A percentile compares a stretch with the other conserved stretches of the same genome.
Conservation (phyloP, 37 sponge, comb jelly and placozoan genomes). For the Diacarnus erythraeanus region DNA sequence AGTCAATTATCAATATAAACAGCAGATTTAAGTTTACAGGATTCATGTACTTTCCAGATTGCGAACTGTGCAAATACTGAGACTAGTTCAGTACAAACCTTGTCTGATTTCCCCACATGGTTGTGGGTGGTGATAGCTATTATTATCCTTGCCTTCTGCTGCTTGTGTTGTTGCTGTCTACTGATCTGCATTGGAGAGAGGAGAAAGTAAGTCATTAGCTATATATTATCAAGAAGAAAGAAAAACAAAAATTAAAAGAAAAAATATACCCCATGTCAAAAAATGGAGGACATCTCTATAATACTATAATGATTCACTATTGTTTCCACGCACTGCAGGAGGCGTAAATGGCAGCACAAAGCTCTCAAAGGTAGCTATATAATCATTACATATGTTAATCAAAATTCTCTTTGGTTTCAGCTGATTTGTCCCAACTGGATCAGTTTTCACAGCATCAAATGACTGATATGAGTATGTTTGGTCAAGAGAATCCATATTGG, state of each 20-base stretch:
- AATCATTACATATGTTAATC: background rate
- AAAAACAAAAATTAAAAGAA: background rate
- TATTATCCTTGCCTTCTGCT: background rate
- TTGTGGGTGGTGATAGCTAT: background rate
- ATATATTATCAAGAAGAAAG: background rate
- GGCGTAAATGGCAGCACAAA: background rate
- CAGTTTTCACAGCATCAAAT: background rate
- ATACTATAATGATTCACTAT: background rate
- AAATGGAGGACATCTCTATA: background rate
- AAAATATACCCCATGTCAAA: no score
- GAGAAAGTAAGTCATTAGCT: background rate
- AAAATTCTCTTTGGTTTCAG: background rate
- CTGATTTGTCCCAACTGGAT: background rate
- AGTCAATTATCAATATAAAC: no score
- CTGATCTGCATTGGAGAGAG: background rate
- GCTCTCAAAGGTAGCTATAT: background rate
- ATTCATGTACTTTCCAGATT: no score
- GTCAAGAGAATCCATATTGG: background rate
- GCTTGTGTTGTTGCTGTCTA: background rate
- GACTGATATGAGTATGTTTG: background rate
- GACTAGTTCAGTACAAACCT: background rate
- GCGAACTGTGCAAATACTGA: background rate
- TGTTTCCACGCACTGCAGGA: background rate
- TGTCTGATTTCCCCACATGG: background rate
- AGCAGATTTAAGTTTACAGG: no score